These are phyloP conservation scores for Meloidogyne chitwoodi DNA, from an alignment of 1,140 invertebrate genomes.

Conservation along the genomic window DNA sequence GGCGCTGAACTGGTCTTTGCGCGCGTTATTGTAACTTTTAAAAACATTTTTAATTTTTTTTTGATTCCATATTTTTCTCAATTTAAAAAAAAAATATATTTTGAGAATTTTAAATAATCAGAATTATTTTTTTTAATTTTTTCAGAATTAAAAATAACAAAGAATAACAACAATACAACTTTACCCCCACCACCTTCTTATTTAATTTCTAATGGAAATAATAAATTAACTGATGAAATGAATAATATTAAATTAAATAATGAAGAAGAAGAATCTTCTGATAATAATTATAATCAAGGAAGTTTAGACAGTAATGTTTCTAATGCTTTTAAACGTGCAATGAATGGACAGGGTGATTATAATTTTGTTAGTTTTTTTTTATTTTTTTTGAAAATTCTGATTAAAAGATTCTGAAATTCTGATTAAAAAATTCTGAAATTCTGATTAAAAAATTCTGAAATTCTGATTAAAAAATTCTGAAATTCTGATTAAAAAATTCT, in stretches of 20 bases:
- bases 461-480: too few relatives aligned
- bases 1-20: too few relatives aligned
- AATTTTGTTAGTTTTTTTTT: constrained; percentile 32
- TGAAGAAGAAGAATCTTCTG: background rate
- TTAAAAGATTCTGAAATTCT: background rate
- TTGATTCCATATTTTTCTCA: too few relatives aligned
- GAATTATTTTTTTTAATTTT: too few relatives aligned
- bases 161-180: background rate
- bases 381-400: too few relatives aligned
- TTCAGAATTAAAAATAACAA: background rate
- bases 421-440: background rate
- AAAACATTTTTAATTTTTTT: too few relatives aligned
- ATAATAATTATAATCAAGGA: background rate
- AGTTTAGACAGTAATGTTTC: constrained; percentile 23
- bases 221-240: background rate
- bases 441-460: too few relatives aligned
- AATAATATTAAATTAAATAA: background rate
- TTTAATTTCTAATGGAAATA: background rate
- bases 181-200: background rate
- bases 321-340: constrained; percentile 16
- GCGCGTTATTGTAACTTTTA: too few relatives aligned
- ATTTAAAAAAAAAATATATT: too few relatives aligned
- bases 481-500: too few relatives aligned
- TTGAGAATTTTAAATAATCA: too few relatives aligned
- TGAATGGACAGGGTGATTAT: constrained; percentile 37